Percentiles rank a stretch among this genome's conserved stretches.
These are phyloP conservation scores for Dichetophora obliterata DNA, from an alignment of 2,888 invertebrate genomes.

Conservation along the genomic window DNA sequence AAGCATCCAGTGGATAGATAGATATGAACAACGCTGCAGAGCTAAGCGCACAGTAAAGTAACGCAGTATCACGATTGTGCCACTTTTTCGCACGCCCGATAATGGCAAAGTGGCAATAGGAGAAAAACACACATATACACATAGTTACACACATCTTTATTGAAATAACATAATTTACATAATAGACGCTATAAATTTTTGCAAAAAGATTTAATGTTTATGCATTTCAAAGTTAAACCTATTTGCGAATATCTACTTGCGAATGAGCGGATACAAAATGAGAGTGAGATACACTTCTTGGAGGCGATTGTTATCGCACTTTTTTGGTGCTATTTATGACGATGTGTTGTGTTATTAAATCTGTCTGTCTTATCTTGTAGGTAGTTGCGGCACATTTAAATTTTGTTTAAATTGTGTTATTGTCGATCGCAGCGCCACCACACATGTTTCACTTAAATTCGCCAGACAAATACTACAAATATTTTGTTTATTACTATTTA, in stretches of 20 bases:
- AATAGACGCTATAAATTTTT: slow-evolving; percentile 16
- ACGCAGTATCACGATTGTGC: slow-evolving; percentile 4
- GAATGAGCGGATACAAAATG: background rate
- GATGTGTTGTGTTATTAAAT: background rate
- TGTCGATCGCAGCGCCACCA: too few relatives aligned
- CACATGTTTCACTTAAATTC: too few relatives aligned
- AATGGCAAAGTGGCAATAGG: slow-evolving; percentile 1
- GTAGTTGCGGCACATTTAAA: background rate
- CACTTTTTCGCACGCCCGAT: slow-evolving; percentile 1
- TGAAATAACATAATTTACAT: slow-evolving; percentile 32
- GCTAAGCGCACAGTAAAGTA: background rate
- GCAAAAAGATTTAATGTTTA: slow-evolving; percentile 11
- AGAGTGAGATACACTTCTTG: background rate
- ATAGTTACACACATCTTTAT: background rate
- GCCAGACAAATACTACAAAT: too few relatives aligned
- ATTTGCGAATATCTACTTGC: background rate
- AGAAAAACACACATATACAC: background rate
- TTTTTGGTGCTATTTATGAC: background rate
- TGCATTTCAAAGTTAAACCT: background rate
- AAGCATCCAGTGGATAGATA: background rate
- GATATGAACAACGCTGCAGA: background rate
- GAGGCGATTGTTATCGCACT: background rate
- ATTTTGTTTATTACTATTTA: too few relatives aligned
- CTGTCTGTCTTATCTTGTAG: background rate
- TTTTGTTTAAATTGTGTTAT: background rate